Evolutionary conservation across 2,797 vertebrate species (phyloP).

Genomic region (Chloroceryle inda): DNA sequence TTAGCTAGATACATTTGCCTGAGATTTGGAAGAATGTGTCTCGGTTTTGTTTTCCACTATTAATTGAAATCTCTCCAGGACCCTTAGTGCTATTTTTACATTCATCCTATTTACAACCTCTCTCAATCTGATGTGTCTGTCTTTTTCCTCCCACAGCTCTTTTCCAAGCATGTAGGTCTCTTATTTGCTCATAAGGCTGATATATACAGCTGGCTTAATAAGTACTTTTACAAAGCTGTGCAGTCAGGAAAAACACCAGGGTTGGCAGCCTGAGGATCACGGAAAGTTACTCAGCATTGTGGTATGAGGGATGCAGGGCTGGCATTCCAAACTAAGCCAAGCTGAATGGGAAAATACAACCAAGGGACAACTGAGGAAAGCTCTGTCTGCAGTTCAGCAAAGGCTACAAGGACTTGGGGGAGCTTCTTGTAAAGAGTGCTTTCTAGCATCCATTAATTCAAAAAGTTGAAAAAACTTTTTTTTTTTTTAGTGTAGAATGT

Average conservation of each 20-base stretch:
- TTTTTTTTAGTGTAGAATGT: not conserved
- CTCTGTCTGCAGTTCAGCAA: not conserved
- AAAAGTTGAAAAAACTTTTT: not conserved
- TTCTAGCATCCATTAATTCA: not conserved
- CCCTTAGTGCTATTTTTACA: not conserved
- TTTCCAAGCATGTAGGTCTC: not conserved
- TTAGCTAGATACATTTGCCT: not conserved
- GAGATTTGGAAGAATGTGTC: not conserved
- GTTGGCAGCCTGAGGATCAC: not conserved
- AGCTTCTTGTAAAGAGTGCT: not conserved
- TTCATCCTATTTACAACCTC: not conserved
- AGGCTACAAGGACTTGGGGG: not conserved
- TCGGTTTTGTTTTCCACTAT: not conserved
- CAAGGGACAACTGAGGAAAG: not conserved
- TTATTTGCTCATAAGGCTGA: not conserved
- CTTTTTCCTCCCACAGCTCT: accelerated
- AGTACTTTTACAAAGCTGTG: not conserved
- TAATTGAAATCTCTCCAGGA: not conserved
- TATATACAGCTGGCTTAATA: not conserved
- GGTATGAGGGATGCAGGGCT: not conserved
- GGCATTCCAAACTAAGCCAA: not conserved
- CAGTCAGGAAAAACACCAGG: not conserved
- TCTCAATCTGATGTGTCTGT: not conserved
- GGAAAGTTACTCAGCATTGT: not conserved
- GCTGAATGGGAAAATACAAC: not conserved